Percentiles rank a stretch among this genome's conserved stretches.
These are phyloP conservation scores for Apeltes quadracus DNA, from an alignment of 2,113 vertebrate genomes.

Conservation along the genomic window DNA sequence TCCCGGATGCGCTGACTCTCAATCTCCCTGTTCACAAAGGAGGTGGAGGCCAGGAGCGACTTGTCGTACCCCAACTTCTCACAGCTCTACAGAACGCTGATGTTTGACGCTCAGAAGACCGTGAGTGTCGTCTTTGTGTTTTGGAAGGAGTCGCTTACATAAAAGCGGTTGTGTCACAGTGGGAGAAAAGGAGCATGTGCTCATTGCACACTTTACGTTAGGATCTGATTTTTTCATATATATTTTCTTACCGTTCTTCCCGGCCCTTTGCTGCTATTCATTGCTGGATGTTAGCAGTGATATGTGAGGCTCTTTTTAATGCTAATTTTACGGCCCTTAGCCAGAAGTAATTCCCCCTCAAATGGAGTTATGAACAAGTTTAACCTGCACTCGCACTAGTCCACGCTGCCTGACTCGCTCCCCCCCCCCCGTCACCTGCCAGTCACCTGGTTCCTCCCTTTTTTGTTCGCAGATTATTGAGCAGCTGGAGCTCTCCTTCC, in stretches of 20 bases:
- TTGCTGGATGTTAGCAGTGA: not conserved
- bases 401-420: constrained; percentile 44
- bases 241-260: not conserved
- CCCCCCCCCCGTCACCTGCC: too few species aligned
- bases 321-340: not conserved
- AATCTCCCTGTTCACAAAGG: constrained; percentile 64
- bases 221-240: not conserved
- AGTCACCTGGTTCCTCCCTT: constrained; percentile 35
- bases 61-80: constrained; percentile 85
- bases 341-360: not conserved
- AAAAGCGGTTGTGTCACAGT: not conserved
- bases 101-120: constrained; percentile 88
- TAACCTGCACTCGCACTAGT: constrained; percentile 28
- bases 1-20: not conserved
- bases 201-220: not conserved
- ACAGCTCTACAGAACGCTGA: constrained; percentile 88
- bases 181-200: not conserved
- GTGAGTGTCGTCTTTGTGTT: constrained; percentile 71
- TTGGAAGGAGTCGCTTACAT: not conserved
- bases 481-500: constrained; percentile 89
- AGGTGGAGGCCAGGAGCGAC: constrained; percentile 85
- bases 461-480: constrained; percentile 83
- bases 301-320: not conserved
- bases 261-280: not conserved
- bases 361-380: not conserved